Evolutionary conservation across 92 coral and sea anemone species (phyloP).

Genomic region (Anthopleura xanthogrammica): DNA sequence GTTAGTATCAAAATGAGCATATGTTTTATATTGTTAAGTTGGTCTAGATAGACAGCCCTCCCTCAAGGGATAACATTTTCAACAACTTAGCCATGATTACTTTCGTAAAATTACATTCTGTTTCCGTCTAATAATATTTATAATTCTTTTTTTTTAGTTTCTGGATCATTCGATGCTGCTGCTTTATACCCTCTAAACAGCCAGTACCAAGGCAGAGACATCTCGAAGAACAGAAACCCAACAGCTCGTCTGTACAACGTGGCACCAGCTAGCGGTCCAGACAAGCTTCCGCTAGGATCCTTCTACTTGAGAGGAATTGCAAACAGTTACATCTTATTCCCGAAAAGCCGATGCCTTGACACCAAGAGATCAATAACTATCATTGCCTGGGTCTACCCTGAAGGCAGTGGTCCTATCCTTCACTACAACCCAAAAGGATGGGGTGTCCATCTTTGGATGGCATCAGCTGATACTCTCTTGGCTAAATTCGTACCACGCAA

Average conservation of each 20-base stretch:
- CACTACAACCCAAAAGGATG: constrained; percentile 71
- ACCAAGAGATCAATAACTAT: constrained; percentile 65
- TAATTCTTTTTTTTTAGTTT: constrained; percentile 18
- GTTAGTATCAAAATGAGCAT: constrained; percentile 16
- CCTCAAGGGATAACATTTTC: too few species aligned
- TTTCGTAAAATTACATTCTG: too few species aligned
- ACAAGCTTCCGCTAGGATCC: constrained; percentile 69
- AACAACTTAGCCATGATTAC: too few species aligned
- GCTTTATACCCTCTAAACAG: constrained; percentile 63
- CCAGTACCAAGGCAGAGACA: constrained; percentile 53
- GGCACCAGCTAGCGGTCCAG: constrained; percentile 66
- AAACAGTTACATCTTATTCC: constrained; percentile 75
- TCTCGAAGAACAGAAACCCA: constrained; percentile 54
- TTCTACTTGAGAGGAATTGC: constrained; percentile 58
- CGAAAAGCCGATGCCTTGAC: constrained; percentile 69
- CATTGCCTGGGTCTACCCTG: constrained; percentile 64
- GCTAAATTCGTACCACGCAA: constrained; percentile 66
- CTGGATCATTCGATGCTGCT: constrained; percentile 61
- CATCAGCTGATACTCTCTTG: constrained; percentile 39
- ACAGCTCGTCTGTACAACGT: constrained; percentile 56
- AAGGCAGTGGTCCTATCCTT: constrained; percentile 71
- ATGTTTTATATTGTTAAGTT: too few species aligned
- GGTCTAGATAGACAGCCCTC: too few species aligned
- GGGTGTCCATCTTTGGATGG: constrained; percentile 90
- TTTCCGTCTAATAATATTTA: not conserved